These are phyloP conservation scores for Petrocephalus sullivani DNA, from an alignment of 2,797 vertebrate genomes.

Conservation along the genomic window DNA sequence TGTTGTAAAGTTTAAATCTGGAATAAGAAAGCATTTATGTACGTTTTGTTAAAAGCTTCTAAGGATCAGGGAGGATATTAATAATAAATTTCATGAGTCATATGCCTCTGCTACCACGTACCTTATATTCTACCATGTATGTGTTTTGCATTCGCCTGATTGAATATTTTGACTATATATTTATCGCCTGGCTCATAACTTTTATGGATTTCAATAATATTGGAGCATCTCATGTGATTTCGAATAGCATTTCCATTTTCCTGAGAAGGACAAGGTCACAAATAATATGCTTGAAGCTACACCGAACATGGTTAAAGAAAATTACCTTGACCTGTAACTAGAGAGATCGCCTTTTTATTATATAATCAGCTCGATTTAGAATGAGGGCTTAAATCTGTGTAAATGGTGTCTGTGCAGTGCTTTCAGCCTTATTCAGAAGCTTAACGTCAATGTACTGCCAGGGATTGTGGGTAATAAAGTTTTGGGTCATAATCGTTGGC, in stretches of 20 bases:
- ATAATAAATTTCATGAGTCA: not conserved
- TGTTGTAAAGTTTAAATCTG: not conserved
- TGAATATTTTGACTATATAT: not conserved
- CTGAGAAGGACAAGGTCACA: not conserved
- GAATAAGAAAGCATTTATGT: not conserved
- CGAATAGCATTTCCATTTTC: not conserved
- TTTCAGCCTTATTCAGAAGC: not conserved
- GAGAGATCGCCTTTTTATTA: not conserved
- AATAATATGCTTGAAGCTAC: slow-evolving; percentile 6
- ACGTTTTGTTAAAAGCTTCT: not conserved
- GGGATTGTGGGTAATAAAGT: not conserved
- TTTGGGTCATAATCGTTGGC: not conserved
- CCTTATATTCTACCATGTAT: too few species aligned
- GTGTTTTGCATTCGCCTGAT: not conserved
- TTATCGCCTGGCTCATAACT: not conserved
- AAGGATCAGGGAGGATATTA: not conserved
- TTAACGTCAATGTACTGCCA: not conserved
- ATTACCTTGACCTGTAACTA: not conserved
- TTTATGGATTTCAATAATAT: not conserved
- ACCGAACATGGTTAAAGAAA: not conserved
- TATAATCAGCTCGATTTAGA: not conserved
- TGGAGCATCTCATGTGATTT: not conserved
- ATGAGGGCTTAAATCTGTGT: not conserved
- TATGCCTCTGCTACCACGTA: not conserved
- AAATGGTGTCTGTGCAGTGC: not conserved